Conservation (phyloP, 2,888 invertebrate species). For the Eupithecia subumbrata region DNA sequence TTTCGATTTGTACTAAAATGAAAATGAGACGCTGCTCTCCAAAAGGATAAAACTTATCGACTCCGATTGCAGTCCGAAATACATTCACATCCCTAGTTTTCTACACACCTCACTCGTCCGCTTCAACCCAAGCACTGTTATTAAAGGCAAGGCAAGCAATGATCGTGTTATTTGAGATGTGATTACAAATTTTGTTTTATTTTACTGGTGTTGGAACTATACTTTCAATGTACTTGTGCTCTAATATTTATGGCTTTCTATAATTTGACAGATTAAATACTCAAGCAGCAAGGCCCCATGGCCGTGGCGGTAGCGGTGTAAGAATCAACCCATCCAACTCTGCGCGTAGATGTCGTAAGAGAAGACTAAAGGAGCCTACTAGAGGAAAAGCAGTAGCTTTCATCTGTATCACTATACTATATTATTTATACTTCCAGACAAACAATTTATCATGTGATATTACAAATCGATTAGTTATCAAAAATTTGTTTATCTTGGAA, state of each 20-base stretch:
- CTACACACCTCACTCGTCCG: slow-evolving; percentile 69
- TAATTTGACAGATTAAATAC: background rate
- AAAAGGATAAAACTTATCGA: background rate
- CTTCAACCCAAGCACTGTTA: slow-evolving; percentile 74
- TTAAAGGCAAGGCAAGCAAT: slow-evolving; percentile 78
- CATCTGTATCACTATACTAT: no score
- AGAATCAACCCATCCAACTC: background rate
- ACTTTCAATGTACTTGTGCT: slow-evolving; percentile 47
- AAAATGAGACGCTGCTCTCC: background rate
- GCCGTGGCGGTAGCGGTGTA: background rate
- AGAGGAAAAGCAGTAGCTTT: no score
- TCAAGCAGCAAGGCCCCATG: background rate
- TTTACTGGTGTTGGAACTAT: slow-evolving; percentile 58
- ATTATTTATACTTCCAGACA: no score
- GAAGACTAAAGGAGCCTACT: background rate
- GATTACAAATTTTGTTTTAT: slow-evolving; percentile 70
- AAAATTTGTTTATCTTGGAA: background rate
- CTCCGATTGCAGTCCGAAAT: background rate
- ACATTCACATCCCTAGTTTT: slow-evolving; percentile 21
- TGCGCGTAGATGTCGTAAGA: background rate
- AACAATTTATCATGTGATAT: background rate
- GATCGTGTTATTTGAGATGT: slow-evolving; percentile 71
- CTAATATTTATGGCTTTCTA: slow-evolving; percentile 37
- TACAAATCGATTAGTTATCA: background rate
- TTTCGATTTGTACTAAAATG: background rate